Evolutionary conservation across 2,888 invertebrate species (phyloP), one percentile per base, ranked within the genome.

Genomic region (Tenthredo distinguenda): DNA sequence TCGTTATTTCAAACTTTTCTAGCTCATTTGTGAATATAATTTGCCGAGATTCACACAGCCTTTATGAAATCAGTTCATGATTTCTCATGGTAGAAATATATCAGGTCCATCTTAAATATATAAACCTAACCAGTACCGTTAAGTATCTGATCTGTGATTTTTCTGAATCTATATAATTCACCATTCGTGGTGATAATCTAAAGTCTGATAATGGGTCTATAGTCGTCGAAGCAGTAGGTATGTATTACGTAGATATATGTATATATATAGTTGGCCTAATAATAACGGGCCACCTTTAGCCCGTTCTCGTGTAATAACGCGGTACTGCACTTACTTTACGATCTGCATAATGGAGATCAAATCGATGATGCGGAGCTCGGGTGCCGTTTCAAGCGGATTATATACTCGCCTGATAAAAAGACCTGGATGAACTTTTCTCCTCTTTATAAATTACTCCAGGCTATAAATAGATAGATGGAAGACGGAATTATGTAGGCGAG

Each of bases 341-440:
- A 81, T 81, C 81, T 81, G 81, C 81, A 81, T 81, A 81, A 81
- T 62, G 50, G 81, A 81, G 81, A 62, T 81, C 58, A 81, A 77
- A 77, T 31, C 55, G 55, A 77, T 77, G 77, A 77, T 77, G n/a
- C 72, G 72, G n/a, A 31, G 40, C n/a, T n/a, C 40, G 43, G 43
- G 43, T 9, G n/a, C 72, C 43, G n/a, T 40, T 74, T 21, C 43
- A 43, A 74, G 10, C 72, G 21, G 72, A 74, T 74, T 74, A 74
- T 72, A 37, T 62, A 62, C 62, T 26, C 62, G n/a, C 10, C 10
- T 10, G 26, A 26, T 21, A 26, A 62, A 62, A 62, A 62, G 21
- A 26, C 26, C 62, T 10, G 1, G 21, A 62, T 21, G 62, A 26
- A 62, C 62, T 62, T 62, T 62, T 62, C 12, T 26, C 2, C 62